A percentile compares a stretch with the other conserved stretches of the same genome.
Conservation (phyloP, 30 jellyfish, hydroid and myxozoan species). For the Morbakka virulenta region DNA sequence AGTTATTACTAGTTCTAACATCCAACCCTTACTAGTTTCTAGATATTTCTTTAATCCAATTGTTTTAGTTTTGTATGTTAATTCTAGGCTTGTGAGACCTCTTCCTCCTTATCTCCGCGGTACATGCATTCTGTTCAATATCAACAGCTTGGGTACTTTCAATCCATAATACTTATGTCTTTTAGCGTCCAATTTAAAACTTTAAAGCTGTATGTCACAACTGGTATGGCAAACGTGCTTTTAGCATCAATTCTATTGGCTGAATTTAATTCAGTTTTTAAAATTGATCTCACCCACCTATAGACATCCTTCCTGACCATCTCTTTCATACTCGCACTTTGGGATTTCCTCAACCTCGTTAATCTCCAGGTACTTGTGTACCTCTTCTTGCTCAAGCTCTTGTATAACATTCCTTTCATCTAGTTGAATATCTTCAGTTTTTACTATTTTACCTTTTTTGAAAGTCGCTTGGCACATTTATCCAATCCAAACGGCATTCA, state of each 20-base stretch:
- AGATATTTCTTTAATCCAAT: no score
- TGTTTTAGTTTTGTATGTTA: no score
- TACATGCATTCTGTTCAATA: no score
- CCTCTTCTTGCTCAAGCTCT: constrained; percentile 3
- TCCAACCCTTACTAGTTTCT: no score
- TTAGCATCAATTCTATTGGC: not conserved
- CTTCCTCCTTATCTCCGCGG: no score
- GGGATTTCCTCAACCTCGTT: not conserved
- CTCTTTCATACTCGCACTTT: not conserved
- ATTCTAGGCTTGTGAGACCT: no score
- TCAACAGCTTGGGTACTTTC: no score
- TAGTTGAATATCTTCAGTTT: not conserved
- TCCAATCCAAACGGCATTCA: constrained; percentile 17
- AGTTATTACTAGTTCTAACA: no score
- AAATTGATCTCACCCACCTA: not conserved
- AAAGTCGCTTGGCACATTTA: constrained; percentile 5
- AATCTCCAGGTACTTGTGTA: constrained; percentile 14
- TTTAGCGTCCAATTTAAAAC: constrained; percentile 74
- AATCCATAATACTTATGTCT: no score
- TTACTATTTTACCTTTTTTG: not conserved
- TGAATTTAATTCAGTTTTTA: not conserved
- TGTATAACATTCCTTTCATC: not conserved
- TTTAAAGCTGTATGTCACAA: not conserved
- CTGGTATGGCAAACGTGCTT: not conserved
- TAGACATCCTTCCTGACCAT: not conserved